These are phyloP conservation scores for Coenobita brevimanus DNA, from an alignment of 1,140 invertebrate species.

Conservation along the genomic window DNA sequence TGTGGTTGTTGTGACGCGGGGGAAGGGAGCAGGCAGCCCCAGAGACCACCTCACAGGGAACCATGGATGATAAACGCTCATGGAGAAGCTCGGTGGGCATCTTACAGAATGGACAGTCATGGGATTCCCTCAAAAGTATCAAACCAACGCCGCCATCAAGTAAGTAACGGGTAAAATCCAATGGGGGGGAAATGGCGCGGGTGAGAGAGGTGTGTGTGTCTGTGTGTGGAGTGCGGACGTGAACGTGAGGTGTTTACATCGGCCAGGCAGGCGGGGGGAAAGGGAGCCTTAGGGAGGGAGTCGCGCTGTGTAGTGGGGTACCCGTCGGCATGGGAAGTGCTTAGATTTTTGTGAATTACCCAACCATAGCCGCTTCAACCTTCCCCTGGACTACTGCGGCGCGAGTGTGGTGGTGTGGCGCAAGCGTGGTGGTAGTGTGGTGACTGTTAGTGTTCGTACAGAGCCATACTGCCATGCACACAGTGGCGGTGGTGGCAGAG, in stretches of 20 bases:
- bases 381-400: too few relatives aligned
- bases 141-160: conserved; percentile 63
- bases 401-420: too few relatives aligned
- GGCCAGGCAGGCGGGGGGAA: background rate
- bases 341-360: too few relatives aligned
- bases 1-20: conserved; percentile 50
- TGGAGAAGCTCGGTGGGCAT: conserved; percentile 67
- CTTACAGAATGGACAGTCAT: conserved; percentile 66
- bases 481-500: too few relatives aligned
- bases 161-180: conserved; percentile 64
- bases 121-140: conserved; percentile 58
- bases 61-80: conserved; percentile 65
- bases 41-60: conserved; percentile 33
- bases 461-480: too few relatives aligned
- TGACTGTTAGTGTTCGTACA: background rate
- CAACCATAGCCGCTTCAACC: too few relatives aligned
- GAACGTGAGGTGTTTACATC: conserved; percentile 10
- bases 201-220: background rate
- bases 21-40: too few relatives aligned
- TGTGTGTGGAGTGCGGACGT: background rate
- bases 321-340: background rate
- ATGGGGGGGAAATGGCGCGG: background rate
- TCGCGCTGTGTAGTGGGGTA: too few relatives aligned
- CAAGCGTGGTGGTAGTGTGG: too few relatives aligned
- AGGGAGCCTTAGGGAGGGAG: too few relatives aligned